Conservation (phyloP, 2,113 vertebrate genomes). For the Aspidoscelis tigris region DNA sequence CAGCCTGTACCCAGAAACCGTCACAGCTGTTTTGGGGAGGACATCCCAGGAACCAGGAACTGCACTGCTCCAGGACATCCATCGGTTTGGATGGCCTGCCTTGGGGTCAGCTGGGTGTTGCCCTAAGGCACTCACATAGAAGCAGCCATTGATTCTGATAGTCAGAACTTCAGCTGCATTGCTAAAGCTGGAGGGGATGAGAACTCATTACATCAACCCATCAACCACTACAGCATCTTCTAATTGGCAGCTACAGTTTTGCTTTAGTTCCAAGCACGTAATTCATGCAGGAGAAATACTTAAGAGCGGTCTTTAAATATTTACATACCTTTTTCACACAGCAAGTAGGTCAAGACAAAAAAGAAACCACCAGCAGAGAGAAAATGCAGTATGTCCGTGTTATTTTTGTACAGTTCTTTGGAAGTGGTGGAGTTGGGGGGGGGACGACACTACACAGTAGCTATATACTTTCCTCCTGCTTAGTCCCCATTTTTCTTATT, state of each 20-base stretch:
- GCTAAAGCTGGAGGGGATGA: not conserved
- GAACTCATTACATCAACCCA: slow-evolving; percentile 6
- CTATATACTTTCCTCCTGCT: slow-evolving; percentile 10
- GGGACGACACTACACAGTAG: not conserved
- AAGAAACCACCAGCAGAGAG: not conserved
- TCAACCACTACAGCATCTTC: not conserved
- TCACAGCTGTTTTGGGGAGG: no score
- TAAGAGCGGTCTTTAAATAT: not conserved
- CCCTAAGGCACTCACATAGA: no score
- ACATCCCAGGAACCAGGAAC: no score
- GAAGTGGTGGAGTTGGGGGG: not conserved
- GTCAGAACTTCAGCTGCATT: slow-evolving; percentile 8
- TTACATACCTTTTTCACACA: not conserved
- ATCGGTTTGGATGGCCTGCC: no score
- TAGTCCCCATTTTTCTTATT: not conserved
- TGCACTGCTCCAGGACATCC: no score
- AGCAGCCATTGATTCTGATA: slow-evolving; percentile 11
- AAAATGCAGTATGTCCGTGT: slow-evolving; percentile 8
- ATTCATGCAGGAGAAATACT: not conserved
- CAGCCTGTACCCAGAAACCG: no score
- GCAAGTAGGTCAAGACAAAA: slow-evolving; percentile 20
- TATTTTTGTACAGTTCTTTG: not conserved
- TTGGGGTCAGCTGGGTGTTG: no score
- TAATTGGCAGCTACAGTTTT: not conserved
- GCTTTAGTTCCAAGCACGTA: slow-evolving; percentile 14